Evolutionary conservation across 2,888 invertebrate species (phyloP).

Genomic region (Philereme transversata): DNA sequence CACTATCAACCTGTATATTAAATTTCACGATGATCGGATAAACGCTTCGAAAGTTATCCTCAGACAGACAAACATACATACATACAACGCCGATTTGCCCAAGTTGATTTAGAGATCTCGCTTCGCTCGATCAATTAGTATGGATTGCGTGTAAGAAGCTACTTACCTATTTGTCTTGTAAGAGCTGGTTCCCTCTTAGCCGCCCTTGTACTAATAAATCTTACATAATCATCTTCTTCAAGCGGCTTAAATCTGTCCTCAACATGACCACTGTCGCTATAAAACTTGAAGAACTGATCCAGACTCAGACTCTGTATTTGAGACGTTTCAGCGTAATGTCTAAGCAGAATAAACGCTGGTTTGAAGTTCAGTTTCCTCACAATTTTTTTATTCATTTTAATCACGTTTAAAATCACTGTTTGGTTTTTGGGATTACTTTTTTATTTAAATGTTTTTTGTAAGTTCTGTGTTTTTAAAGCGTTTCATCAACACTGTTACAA

Average conservation of each 20-base stretch:
- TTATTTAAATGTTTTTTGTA: neutral
- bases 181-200: constrained; percentile 65
- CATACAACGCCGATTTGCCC: too few species aligned
- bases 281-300: constrained; percentile 65
- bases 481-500: too few species aligned
- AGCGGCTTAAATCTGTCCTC: constrained; percentile 55
- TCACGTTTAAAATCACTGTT: constrained; percentile 20
- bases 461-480: too few species aligned
- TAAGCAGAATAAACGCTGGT: constrained; percentile 40
- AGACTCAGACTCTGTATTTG: constrained; percentile 44
- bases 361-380: constrained; percentile 47
- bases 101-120: too few species aligned
- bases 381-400: constrained; percentile 42
- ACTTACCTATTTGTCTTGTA: constrained; percentile 75
- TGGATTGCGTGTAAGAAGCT: neutral
- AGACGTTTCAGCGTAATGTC: constrained; percentile 49
- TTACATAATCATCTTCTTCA: constrained; percentile 61
- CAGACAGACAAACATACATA: too few species aligned
- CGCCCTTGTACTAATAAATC: constrained; percentile 65
- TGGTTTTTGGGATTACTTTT: neutral
- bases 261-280: constrained; percentile 50
- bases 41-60: too few species aligned
- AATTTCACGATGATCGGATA: too few species aligned
- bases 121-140: too few species aligned
- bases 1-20: too few species aligned